A percentile compares a stretch with the other conserved stretches of the same genome.
phyloP scores from a whole-genome alignment of 2,888 invertebrate genomes.

The Phengaris alcon region DNA sequence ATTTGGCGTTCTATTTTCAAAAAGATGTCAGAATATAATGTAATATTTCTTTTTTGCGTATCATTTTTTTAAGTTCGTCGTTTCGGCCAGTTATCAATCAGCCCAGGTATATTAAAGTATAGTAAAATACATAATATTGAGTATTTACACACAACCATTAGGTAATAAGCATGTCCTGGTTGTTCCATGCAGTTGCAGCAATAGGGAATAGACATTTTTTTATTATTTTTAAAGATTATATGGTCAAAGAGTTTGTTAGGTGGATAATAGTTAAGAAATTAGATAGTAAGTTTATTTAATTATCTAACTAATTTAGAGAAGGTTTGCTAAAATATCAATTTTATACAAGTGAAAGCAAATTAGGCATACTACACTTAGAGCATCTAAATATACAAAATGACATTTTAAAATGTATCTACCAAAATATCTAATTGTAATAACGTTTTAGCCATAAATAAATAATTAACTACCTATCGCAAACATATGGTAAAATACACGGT shows the following conservation, averaged over 20 bases:
- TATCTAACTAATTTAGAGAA: too few species aligned
- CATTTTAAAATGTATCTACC: too few species aligned
- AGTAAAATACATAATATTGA: background rate
- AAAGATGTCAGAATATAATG: too few species aligned
- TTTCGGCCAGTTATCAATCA: too few species aligned
- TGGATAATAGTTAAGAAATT: background rate
- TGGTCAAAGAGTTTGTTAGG: background rate
- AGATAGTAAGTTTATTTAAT: background rate
- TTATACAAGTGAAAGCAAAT: background rate
- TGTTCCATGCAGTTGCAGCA: slow-evolving; percentile 70
- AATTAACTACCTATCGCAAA: too few species aligned
- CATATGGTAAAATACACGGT: too few species aligned
- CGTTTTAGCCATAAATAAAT: too few species aligned
- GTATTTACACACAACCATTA: slow-evolving; percentile 34
- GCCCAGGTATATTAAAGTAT: background rate
- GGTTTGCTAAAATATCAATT: background rate
- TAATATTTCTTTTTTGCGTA: too few species aligned
- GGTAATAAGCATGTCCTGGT: slow-evolving; percentile 66
- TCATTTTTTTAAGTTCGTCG: too few species aligned
- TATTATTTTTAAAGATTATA: background rate
- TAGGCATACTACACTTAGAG: too few species aligned
- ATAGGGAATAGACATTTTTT: slow-evolving; percentile 14
- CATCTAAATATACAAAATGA: background rate
- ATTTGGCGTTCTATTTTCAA: too few species aligned
- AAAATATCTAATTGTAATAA: too few species aligned